Conservation (phyloP, 2,797 vertebrate species). For the Coccyzus lansbergi region DNA sequence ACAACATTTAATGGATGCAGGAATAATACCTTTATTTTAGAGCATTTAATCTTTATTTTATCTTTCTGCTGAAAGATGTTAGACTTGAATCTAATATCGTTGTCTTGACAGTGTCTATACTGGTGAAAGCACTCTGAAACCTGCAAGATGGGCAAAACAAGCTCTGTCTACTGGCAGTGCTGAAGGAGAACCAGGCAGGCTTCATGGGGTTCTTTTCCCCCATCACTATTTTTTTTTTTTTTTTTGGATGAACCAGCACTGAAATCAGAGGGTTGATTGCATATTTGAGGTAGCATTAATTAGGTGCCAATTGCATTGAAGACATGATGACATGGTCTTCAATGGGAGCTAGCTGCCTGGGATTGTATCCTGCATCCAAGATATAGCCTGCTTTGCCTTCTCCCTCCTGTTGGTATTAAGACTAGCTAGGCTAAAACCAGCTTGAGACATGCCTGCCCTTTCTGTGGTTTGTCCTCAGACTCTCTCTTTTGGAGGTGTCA, state of each 20-base stretch:
- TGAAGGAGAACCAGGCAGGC: neutral
- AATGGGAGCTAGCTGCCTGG: neutral
- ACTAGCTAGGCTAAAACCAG: neutral
- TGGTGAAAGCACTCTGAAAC: neutral
- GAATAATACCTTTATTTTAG: neutral
- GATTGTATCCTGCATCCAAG: neutral
- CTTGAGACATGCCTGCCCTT: neutral
- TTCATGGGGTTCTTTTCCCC: neutral
- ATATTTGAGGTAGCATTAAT: neutral
- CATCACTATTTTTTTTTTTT: neutral
- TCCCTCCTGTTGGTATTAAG: neutral
- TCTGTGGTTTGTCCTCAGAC: accelerated
- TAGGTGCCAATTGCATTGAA: neutral
- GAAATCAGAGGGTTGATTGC: neutral
- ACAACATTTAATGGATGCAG: neutral
- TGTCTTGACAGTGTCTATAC: neutral
- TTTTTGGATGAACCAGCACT: neutral
- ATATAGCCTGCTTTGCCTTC: neutral
- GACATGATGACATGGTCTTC: neutral
- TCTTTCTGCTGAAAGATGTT: neutral
- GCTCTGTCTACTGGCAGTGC: neutral
- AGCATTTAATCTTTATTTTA: neutral
- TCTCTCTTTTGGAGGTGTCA: neutral
- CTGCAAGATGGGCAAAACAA: neutral
- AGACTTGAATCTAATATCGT: neutral